These are phyloP conservation scores for Chromoteleia sp. DNA, from an alignment of 2,888 invertebrate genomes.

Conservation along the genomic window DNA sequence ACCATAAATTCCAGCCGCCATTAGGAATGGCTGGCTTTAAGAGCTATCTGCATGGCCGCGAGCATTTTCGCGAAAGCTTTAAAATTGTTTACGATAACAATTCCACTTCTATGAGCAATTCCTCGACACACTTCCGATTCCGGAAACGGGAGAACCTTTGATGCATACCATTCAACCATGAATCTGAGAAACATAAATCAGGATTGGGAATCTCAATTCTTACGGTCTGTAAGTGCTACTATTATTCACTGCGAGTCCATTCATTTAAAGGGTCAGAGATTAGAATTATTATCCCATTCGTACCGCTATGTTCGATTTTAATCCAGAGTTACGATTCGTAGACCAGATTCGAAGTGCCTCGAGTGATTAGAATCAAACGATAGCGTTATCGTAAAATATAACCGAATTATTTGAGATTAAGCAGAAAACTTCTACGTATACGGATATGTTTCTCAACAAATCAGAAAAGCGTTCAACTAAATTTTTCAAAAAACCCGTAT, in stretches of 20 bases:
- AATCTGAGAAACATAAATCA: conserved; percentile 37
- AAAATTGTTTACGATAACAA: conserved; percentile 61
- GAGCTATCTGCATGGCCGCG: conserved; percentile 22
- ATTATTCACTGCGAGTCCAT: conserved; percentile 39
- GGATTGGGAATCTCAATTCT: conserved; percentile 25
- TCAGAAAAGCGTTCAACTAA: too few species aligned
- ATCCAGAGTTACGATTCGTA: conserved; percentile 36
- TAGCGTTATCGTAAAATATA: conserved; percentile 25
- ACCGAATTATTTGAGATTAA: conserved; percentile 7
- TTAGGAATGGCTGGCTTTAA: conserved; percentile 39
- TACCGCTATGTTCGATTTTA: conserved; percentile 38
- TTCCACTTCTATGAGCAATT: conserved; percentile 26
- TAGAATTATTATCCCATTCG: conserved; percentile 34
- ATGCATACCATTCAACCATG: not conserved
- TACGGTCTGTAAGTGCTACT: conserved; percentile 21
- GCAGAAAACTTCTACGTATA: not conserved
- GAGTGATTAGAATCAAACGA: conserved; percentile 40
- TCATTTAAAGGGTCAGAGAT: conserved; percentile 22
- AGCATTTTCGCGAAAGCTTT: conserved; percentile 41
- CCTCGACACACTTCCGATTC: conserved; percentile 8
- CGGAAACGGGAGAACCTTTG: conserved; percentile 3
- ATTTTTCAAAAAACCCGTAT: too few species aligned
- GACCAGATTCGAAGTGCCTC: conserved; percentile 19
- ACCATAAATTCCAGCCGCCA: conserved; percentile 42
- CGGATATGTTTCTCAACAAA: not conserved